Evolutionary conservation across 2,113 vertebrate species (phyloP), one percentile per base, ranked within the genome.

Genomic region (Anas platyrhynchos): DNA sequence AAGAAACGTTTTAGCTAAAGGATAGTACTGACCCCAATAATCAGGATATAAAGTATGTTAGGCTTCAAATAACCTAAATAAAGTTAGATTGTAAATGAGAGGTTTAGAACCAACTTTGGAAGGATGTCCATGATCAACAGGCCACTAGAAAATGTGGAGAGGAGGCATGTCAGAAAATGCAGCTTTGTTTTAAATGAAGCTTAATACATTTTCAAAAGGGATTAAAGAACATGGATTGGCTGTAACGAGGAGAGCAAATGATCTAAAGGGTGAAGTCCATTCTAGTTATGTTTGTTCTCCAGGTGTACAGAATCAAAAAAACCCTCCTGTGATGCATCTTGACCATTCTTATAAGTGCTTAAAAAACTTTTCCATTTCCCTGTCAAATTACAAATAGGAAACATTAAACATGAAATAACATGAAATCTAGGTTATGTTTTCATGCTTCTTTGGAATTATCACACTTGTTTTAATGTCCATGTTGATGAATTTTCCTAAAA

Each of bases 51-150:
- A 89, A 85, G 94, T 91, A 76, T 1, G 1, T n/a, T 43, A 31
- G 27, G 61, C 36, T 94, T 44, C 88, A 93, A 92, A 83, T 93
- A 92, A 75, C 69, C 18, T 38, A 63, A 52, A 59, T 84, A 88
- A 83, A 81, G 76, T 50, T 34, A 65, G 66, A 56, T 43, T 68
- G 44, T 93, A 88, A 91, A 88, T 87, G 44, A 62, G 89, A 91
- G 86, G 38, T 67, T 84, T 74, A 61, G 78, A 85, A 79, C 34
- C 52, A 82, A 13, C 56, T 83, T 59, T 46, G 68, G 86, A 91
- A 92, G 55, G 63, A n/a, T 83, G 88, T 90, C 76, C 52, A 78
- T 91, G 72, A 69, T 78, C 61, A 83, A 9, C 0, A 5, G 74
- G n/a, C 61, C 66, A 55, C 80, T 36, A 90, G 83, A 86, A 86